Base-by-base conservation (phyloP, 1,140 invertebrate genomes). In the Anastrepha ludens region DNA sequence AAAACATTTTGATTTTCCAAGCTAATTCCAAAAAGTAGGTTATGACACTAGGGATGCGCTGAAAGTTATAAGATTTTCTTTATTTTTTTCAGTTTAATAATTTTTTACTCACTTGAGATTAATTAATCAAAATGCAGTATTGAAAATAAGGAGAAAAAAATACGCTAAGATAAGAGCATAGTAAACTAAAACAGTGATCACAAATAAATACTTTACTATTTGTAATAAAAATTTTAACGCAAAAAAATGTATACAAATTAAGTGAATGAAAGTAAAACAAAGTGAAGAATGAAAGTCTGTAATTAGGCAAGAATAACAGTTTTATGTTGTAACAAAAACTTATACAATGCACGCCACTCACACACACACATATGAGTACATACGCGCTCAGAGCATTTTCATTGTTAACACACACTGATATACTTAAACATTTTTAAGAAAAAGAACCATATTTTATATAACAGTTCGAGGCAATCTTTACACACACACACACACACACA, bases 161-260 rank as follows among this genome's bases (percentile, higher is more conserved):
- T 13, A 55, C 74, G 74, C 74, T 55, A 55, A 17, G 17, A 20
- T 81, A 55, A 67, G 47, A 55, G n/a, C 44, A 81, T 81, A 55
- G 47, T 81, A 81, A 81, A 81, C 41, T 47, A 55, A 55, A 81
- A 55, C 9, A 81, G 74, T 81, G 74, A 81, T 81, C 74, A 81
- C 17, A 81, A 81, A 81, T 81, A 81, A 81, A 81, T 81, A 81
- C 74, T 81, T 81, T 86, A 86, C 85, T 59, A 86, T 86, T 86
- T 86, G 85, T 59, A 60, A 62, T 86, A 86, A 85, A 86, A 86
- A 86, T 86, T 86, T 60, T 60, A 62, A 41, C 2, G 29, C 8
- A 20, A 86, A 62, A 86, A 86, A 85, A 85, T 11, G 7, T 58
- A 85, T 60, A 86, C 44, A 81, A 55, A 55, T 55, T 81, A 55